These are phyloP conservation scores for Parascotia fuliginaria DNA, from an alignment of 2,888 invertebrate species.

Conservation along the genomic window DNA sequence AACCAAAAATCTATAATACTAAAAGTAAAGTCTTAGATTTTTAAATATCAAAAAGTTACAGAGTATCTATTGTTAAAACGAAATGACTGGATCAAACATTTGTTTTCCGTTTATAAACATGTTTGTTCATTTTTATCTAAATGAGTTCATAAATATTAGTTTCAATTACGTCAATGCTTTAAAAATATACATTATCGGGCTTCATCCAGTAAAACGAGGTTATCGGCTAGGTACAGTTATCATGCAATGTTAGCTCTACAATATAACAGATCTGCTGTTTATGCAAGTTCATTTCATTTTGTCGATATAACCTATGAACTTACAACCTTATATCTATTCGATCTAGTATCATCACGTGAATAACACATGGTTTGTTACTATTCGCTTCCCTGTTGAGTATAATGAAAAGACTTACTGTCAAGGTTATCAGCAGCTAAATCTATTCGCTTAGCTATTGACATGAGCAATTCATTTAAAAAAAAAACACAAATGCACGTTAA, in stretches of 20 bases:
- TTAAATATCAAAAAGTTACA: no score
- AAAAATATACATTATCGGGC: constrained; percentile 51
- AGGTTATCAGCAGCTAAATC: background rate
- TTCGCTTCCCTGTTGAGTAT: background rate
- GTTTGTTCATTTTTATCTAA: constrained; percentile 15
- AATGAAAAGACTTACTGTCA: background rate
- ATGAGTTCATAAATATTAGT: constrained; percentile 36
- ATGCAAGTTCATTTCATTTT: constrained; percentile 39
- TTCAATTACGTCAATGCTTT: constrained; percentile 60
- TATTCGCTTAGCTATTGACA: background rate
- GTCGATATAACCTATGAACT: constrained; percentile 10
- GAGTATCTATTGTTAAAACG: background rate
- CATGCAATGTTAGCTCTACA: constrained; percentile 26
- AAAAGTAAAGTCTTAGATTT: no score
- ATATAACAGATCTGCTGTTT: constrained; percentile 42
- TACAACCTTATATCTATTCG: constrained; percentile 19
- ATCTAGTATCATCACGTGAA: constrained; percentile 33
- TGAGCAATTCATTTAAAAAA: no score
- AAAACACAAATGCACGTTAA: no score
- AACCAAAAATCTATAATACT: no score
- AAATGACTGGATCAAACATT: background rate
- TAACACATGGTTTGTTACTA: constrained; percentile 23
- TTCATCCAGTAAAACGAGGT: constrained; percentile 48
- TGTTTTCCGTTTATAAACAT: constrained; percentile 5
- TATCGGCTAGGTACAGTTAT: constrained; percentile 50